Base-by-base conservation (phyloP, 2,797 vertebrate genomes). In the Diplodus puntazzo region DNA sequence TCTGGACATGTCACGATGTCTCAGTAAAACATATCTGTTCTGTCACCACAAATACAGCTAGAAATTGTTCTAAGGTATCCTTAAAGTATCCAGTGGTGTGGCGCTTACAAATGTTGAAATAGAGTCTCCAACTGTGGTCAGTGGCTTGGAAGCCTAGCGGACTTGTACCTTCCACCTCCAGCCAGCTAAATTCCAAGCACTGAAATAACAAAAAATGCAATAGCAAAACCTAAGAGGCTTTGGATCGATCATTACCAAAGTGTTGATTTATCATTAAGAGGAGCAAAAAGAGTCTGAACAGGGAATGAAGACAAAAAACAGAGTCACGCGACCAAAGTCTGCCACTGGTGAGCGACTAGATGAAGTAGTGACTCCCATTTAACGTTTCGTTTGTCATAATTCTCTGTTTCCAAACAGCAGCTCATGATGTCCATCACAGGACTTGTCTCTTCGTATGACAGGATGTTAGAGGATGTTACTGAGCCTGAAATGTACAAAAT, bases 231-330 rank as follows among this genome's bases (percentile, higher is more conserved):
- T 3, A 7, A 42, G n/a, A 25, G 7, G 30, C 23, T 57, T 76
- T 63, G 21, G 20, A 11, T 79, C 52, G 4, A 10, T 69, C 20
- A 4, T 59, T 23, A 25, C 13, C 23, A 71, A 66, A 75, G 9
- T 67, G 50, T 46, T 23, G 23, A 55, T 67, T 34, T 34, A 20
- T 65, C 27, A 5, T 20, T n/a, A 58, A 14, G 50, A 43, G 1
- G 0, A 65, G 21, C 9, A 45, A 50, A 43, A 3, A 50, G 4
- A 5, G 3, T 17, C 20, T 66, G 27, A 64, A 27, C 45, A 39
- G 0, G 27, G 17, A 49, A 74, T 13, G 7, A 65, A 27, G 23
- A 11, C 27, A 68, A 30, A 17, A 43, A 65, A 46, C 13, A 17
- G 2, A 50, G 48, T 60, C 66, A 53, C 42, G 12, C 8, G 11